phyloP scores from a whole-genome alignment of 2,797 vertebrate species.

The Onychomys torridus region DNA sequence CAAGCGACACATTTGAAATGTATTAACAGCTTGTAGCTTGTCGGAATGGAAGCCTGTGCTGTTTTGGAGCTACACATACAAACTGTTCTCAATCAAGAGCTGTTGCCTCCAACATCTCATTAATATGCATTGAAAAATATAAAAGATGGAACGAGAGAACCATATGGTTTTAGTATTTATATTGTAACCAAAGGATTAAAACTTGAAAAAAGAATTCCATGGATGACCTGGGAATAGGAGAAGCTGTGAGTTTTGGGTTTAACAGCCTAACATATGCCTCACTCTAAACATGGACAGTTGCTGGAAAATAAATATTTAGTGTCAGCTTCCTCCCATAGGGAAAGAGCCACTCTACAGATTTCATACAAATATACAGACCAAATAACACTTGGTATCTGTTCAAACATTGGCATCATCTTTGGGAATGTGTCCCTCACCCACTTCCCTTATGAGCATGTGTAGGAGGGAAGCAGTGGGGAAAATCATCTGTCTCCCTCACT shows the following conservation, averaged over 20 bases:
- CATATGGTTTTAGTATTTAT: slow-evolving; percentile 86
- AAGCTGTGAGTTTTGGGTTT: slow-evolving; percentile 82
- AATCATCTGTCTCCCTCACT: background rate
- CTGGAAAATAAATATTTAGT: slow-evolving; percentile 87
- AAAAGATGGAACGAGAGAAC: slow-evolving; percentile 79
- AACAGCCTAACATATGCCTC: slow-evolving; percentile 84
- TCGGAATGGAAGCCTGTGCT: slow-evolving; percentile 74
- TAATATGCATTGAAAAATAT: slow-evolving; percentile 85
- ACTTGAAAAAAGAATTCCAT: slow-evolving; percentile 82
- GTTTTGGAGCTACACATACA: slow-evolving; percentile 75
- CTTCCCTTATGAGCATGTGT: background rate
- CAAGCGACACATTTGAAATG: slow-evolving; percentile 85
- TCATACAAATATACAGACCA: slow-evolving; percentile 74
- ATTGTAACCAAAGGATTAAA: slow-evolving; percentile 85
- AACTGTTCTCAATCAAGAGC: slow-evolving; percentile 84
- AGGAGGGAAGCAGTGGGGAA: background rate
- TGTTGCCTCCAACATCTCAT: slow-evolving; percentile 80
- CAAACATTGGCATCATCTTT: background rate
- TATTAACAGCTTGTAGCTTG: slow-evolving; percentile 86
- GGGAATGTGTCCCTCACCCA: background rate
- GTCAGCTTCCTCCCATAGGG: slow-evolving; percentile 83
- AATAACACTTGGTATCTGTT: slow-evolving; percentile 54
- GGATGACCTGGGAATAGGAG: slow-evolving; percentile 82
- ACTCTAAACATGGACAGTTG: slow-evolving; percentile 84
- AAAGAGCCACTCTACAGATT: slow-evolving; percentile 78